Evolutionary conservation across 1,140 invertebrate species (phyloP).

Genomic region (Pteromalus puparum): DNA sequence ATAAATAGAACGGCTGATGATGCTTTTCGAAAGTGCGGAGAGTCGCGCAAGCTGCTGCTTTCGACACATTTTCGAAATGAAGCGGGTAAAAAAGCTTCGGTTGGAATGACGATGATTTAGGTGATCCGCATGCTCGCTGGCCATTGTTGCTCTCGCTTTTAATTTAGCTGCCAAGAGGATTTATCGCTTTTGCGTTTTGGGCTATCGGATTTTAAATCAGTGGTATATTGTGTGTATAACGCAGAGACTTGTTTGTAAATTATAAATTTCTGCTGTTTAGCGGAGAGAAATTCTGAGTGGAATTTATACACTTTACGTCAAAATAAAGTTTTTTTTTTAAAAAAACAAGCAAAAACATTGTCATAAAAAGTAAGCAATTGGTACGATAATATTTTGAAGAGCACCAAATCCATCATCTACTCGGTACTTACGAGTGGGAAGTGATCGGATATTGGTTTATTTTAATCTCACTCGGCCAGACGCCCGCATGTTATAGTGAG

Average conservation of each 20-base stretch:
- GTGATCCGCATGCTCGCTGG: not conserved
- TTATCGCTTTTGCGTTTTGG: not conserved
- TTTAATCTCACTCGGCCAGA: not conserved
- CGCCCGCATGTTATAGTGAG: too few relatives aligned
- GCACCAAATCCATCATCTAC: not conserved
- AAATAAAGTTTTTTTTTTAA: too few relatives aligned
- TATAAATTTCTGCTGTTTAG: not conserved
- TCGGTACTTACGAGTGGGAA: not conserved
- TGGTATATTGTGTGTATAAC: too few relatives aligned
- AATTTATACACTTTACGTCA: too few relatives aligned
- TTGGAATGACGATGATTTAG: not conserved
- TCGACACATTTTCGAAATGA: not conserved
- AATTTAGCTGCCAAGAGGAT: not conserved
- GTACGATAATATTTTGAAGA: not conserved
- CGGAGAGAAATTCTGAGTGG: too few relatives aligned
- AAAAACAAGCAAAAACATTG: too few relatives aligned
- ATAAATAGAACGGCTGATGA: not conserved
- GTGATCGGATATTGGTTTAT: slow-evolving; percentile 15
- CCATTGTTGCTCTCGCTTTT: not conserved
- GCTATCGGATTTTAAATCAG: not conserved
- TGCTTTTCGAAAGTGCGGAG: not conserved
- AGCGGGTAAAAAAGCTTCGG: not conserved
- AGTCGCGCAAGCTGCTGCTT: not conserved
- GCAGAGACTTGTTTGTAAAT: not conserved
- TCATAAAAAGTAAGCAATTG: not conserved